phyloP scores from a whole-genome alignment of 2,797 vertebrate species.

The Eleutherodactylus coqui region DNA sequence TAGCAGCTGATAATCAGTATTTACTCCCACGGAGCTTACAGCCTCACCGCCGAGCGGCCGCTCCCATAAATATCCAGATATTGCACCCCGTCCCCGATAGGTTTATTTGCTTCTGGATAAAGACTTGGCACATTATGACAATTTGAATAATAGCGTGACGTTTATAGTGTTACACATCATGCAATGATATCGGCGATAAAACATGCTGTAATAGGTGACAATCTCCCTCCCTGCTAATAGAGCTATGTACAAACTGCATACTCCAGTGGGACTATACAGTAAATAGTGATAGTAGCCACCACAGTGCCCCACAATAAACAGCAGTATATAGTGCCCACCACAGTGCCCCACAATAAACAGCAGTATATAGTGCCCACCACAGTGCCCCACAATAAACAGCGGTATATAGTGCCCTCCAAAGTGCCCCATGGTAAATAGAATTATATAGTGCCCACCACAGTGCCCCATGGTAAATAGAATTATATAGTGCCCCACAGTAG shows the following conservation, averaged over 20 bases:
- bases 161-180: slow-evolving; percentile 31
- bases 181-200: slow-evolving; percentile 1
- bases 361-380: no score
- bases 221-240: neutral
- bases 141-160: slow-evolving; percentile 29
- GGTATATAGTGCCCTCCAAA: no score
- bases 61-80: slow-evolving; percentile 32
- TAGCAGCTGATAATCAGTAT: slow-evolving; percentile 52
- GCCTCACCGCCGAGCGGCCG: neutral
- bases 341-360: no score
- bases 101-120: slow-evolving; percentile 49
- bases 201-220: neutral
- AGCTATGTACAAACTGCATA: neutral
- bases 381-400: no score
- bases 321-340: no score
- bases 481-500: no score
- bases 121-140: slow-evolving; percentile 38
- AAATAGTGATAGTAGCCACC: no score
- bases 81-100: neutral
- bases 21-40: slow-evolving; percentile 45
- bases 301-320: no score
- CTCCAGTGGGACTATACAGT: neutral
- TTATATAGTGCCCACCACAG: no score
- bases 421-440: no score
- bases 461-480: no score